These are phyloP conservation scores for Pantherophis guttatus DNA, from an alignment of 2,113 vertebrate species.

Conservation along the genomic window DNA sequence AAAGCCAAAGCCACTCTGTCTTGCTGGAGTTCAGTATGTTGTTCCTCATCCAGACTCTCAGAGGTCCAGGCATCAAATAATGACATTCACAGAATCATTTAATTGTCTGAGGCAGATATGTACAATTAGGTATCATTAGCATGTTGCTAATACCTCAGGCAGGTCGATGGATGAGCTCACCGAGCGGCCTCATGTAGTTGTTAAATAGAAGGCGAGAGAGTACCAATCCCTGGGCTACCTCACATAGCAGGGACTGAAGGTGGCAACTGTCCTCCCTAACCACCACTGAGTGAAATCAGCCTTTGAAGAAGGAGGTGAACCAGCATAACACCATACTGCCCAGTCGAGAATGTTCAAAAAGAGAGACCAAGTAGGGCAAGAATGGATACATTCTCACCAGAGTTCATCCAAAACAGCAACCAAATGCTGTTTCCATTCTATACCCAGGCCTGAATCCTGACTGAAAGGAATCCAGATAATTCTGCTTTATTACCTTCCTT, in stretches of 20 bases:
- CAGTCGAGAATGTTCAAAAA: neutral
- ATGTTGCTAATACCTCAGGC: neutral
- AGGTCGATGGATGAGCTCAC: neutral
- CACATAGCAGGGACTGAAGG: neutral
- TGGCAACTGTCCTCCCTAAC: neutral
- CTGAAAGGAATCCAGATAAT: neutral
- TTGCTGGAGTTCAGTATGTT: neutral
- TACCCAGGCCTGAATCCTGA: neutral
- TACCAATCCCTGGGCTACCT: neutral
- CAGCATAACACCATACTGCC: neutral
- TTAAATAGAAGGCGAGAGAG: neutral
- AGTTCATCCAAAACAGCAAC: neutral
- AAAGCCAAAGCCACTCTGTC: neutral
- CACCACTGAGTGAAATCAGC: neutral
- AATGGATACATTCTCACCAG: neutral
- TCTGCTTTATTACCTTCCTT: neutral
- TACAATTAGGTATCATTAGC: neutral
- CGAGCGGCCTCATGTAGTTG: neutral
- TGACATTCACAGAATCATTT: neutral
- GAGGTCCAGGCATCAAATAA: neutral
- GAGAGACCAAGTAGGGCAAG: neutral
- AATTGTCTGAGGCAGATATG: neutral
- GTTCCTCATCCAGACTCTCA: neutral
- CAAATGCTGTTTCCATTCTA: neutral
- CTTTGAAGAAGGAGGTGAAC: neutral